Base-by-base conservation (phyloP, 2,797 vertebrate genomes). In the Chelidonichthys spinosus region DNA sequence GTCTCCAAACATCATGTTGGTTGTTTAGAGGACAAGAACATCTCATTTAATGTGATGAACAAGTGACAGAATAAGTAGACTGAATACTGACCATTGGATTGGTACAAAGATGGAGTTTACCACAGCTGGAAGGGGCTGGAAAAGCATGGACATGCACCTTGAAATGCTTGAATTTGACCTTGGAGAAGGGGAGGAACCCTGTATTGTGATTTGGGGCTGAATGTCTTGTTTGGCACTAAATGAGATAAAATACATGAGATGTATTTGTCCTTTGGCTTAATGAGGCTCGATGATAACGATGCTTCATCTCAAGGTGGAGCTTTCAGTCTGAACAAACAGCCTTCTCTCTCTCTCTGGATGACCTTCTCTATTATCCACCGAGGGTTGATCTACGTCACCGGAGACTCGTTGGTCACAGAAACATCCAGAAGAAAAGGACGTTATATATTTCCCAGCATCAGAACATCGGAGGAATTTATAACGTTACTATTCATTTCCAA, bases 281-380 rank as follows among this genome's bases (percentile, higher is more conserved):
- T 89, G 87, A 77, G 61, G 76, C 87, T 68, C 82, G 82, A 78
- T 87, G 65, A 81, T 5, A 58, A 54, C 5, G 40, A 86, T 79
- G 59, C 79, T 83, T 84, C 78, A 90, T 85, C 68, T 88, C 74
- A 87, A 83, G 79, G 76, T 86, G 78, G 60, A 64, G 40, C 60
- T 74, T 80, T 70, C 67, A 81, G 58, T 42, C 46, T 15, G 52
- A 17, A 53, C 72, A 79, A 89, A 80, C 65, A 75, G 60, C 53
- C 37, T 44, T 2, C 25, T 25, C 25, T 25, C 25, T 25, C 49
- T 5, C 13, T 1, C n/a, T 52, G 59, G 6, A 1, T 63, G 84
- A 82, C 82, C 84, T 87, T 82, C 76, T 72, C 63, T 43, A 42
- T 60, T 49, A 60, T 46, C 43, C 49, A 4, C 42, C 0, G 61